These are phyloP conservation scores for Brachyhypopomus gauderio DNA, from an alignment of 2,113 vertebrate species.

Conservation along the genomic window DNA sequence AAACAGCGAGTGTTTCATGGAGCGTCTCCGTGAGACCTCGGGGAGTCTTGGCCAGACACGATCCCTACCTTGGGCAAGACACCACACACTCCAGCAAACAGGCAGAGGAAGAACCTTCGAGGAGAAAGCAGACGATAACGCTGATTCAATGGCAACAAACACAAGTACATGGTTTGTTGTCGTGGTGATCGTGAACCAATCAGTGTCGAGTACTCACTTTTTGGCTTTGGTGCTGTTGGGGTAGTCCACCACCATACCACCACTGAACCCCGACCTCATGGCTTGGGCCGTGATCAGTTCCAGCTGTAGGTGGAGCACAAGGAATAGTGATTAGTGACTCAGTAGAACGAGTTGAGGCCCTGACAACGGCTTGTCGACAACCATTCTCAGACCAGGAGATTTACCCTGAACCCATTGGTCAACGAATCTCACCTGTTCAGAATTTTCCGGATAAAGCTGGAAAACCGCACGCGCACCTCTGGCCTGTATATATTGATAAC, in stretches of 20 bases:
- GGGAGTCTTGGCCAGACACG: not conserved
- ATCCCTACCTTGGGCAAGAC: conserved; percentile 85
- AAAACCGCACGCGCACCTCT: conserved; percentile 88
- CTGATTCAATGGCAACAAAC: not conserved
- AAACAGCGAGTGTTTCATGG: conserved; percentile 13
- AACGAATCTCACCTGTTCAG: conserved; percentile 82
- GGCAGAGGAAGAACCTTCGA: conserved; percentile 92
- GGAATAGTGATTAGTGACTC: not conserved
- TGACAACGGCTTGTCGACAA: not conserved
- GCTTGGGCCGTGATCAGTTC: conserved; percentile 93
- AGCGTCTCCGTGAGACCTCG: not conserved
- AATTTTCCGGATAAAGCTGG: conserved; percentile 94
- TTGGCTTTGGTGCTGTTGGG: conserved; percentile 96
- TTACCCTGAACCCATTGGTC: no score
- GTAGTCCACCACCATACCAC: conserved; percentile 96
- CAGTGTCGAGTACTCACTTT: conserved; percentile 78
- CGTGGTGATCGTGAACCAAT: not conserved
- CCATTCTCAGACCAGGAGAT: no score
- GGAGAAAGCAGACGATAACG: conserved; percentile 1
- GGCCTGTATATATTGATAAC: conserved; percentile 67
- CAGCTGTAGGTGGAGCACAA: conserved; percentile 71
- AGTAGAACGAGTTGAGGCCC: not conserved
- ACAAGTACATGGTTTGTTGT: not conserved
- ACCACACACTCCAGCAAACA: conserved; percentile 85
- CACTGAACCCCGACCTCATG: conserved; percentile 91